phyloP scores from a whole-genome alignment of 2,888 invertebrate species.

The Cheilosia vulpina region DNA sequence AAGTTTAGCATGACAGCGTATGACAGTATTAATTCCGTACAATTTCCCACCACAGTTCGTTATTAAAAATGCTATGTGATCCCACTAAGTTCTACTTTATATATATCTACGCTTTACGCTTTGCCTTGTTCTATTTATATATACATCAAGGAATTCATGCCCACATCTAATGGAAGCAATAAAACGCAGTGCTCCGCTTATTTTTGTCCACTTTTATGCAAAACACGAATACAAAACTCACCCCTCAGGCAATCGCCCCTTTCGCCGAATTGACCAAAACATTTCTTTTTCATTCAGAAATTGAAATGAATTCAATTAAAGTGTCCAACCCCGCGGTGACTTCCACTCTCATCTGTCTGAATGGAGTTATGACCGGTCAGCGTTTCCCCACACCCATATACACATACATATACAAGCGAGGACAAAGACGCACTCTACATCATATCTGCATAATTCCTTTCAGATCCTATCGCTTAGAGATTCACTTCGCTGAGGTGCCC shows the following conservation, averaged over 20 bases:
- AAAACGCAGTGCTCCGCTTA: too few relatives aligned
- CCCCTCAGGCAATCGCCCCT: background rate
- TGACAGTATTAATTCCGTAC: too few relatives aligned
- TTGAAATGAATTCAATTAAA: conserved; percentile 70
- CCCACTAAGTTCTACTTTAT: too few relatives aligned
- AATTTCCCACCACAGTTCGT: too few relatives aligned
- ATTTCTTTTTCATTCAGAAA: background rate
- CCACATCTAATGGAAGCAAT: too few relatives aligned
- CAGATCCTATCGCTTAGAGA: conserved; percentile 61
- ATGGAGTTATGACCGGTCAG: conserved; percentile 42
- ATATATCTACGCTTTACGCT: too few relatives aligned
- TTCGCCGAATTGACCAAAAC: background rate
- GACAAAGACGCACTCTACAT: conserved; percentile 56
- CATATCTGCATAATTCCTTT: conserved; percentile 69
- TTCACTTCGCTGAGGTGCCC: conserved; percentile 49
- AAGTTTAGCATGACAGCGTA: too few relatives aligned
- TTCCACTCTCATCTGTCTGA: conserved; percentile 14
- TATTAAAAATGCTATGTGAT: too few relatives aligned
- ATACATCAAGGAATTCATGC: too few relatives aligned
- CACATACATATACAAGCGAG: background rate
- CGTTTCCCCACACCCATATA: too few relatives aligned
- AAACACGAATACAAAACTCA: background rate
- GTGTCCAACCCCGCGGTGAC: conserved; percentile 10
- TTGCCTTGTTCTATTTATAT: too few relatives aligned
- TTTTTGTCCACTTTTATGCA: too few relatives aligned